Percentiles rank a stretch among this genome's conserved stretches.
Evolutionary conservation across 1,140 invertebrate species (phyloP).

Genomic region (Drusus annulatus): DNA sequence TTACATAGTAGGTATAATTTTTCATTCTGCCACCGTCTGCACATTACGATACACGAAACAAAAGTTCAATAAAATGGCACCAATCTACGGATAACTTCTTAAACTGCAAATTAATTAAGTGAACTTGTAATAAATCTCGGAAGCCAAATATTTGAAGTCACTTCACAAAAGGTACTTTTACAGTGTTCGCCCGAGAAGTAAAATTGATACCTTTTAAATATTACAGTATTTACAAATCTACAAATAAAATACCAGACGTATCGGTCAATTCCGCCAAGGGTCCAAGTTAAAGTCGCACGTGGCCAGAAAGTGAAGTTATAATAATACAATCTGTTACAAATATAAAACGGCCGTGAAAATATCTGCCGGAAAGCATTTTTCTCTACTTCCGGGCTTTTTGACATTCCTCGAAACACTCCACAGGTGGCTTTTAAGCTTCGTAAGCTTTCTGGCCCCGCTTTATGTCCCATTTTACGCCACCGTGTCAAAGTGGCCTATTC

Average conservation of each 20-base stretch:
- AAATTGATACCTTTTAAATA: too few species aligned
- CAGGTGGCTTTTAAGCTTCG: constrained; percentile 8
- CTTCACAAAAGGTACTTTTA: too few species aligned
- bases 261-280: background rate
- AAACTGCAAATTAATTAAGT: too few species aligned
- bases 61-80: too few species aligned
- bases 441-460: constrained; percentile 2
- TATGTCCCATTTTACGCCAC: constrained; percentile 17
- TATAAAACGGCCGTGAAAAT: constrained; percentile 26
- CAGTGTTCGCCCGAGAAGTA: too few species aligned
- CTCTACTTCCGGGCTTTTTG: background rate
- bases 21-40: too few species aligned
- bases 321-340: constrained; percentile 19
- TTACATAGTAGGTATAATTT: too few species aligned
- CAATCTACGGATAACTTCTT: too few species aligned
- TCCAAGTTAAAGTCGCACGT: constrained; percentile 4
- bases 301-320: background rate
- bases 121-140: too few species aligned
- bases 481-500: background rate
- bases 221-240: too few species aligned
- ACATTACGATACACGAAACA: too few species aligned
- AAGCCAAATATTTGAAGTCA: too few species aligned
- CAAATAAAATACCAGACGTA: background rate
- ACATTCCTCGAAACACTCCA: background rate
- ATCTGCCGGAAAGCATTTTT: constrained; percentile 8